Evolutionary conservation across 2,113 vertebrate genomes (phyloP), one percentile per base, ranked within the genome.

Genomic region (Ceyx cyanopectus): DNA sequence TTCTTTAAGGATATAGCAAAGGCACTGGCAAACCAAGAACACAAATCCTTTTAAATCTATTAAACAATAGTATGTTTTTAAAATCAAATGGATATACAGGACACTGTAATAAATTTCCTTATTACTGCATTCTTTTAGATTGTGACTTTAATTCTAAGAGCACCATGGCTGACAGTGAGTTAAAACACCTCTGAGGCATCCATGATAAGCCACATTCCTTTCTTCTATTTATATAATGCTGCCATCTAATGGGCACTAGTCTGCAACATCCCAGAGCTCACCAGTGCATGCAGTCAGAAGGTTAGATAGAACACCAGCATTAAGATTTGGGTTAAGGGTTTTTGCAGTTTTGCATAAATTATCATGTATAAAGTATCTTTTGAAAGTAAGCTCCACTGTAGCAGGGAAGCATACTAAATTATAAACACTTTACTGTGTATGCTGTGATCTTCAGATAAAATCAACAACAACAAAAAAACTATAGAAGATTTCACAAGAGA

Each of bases 201-300:
- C 37, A 8, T 7, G 57, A 56, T 9, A 78, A 51, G 24, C 32
- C 26, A 48, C 20, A 34, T 56, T 32, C 77, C 37, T 72, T 15
- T 26, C 53, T 54, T 43, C n/a, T 53, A 26, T 13, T 77, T 85
- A 70, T 32, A 15, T 54, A 90, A 82, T 45, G 40, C 79, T 96
- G 95, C 94, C 95, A 95, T 53, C 95, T 95, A 91, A 77, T 37
- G 94, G 89, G 17, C 27, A 56, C 6, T 34, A 10, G 8, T 5
- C 5, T 30, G 10, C 19, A 20, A 12, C 30, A 65, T 16, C 58
- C 32, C 46, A 68, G 45, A 37, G 18, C 21, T 45, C 68, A 76
- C 0, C 32, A 11, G 53, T 43, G 48, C n/a, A 41, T 29, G 40
- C 7, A 70, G 14, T 60, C 12, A 48, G 53, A 50, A 41, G 12